Base-by-base conservation (phyloP, 2,888 invertebrate species). In the Platerodrilus igneus region DNA sequence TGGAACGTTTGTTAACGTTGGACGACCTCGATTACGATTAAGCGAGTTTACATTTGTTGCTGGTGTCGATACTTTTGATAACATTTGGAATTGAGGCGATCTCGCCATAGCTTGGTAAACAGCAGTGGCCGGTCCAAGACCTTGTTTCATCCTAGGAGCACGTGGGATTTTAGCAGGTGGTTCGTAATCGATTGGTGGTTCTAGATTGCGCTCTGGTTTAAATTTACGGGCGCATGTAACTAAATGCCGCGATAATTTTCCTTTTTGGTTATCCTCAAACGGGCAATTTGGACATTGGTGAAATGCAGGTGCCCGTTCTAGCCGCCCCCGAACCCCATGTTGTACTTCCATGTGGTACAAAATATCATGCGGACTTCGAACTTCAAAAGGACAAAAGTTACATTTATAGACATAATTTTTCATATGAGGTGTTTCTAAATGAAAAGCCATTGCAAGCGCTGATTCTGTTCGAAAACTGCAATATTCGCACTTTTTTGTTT, bases 241-340 rank as follows among this genome's bases (percentile, higher is more conserved):
- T 50, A 86, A 76, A 72, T 95, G 95, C 21, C 92, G 78, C 1
- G 86, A 87, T 53, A 94, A 70, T 68, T 92, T 92, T 16, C 88
- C 88, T 68, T 91, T 93, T 36, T 90, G 88, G 59, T 91, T 91
- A 56, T 92, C 91, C 66, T 95, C 94, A 61, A 92, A 94, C 1
- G 90, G 87, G 71, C 95, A 95, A 61, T 90, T 87, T 1, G 88
- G 84, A 64, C 94, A 95, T 63, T 92, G 90, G 66, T 92, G 92
- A 66, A 86, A 86, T 0, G 88, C 83, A 15, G 86, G 84, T 1
- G 89, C 87, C 48, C 88, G 77, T 57, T 92, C 90, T 42, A 94
- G 69, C 45, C 86, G 79, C 3, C 89, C 92, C 54, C 85, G 76
- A 9, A 86, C 80, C 52, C 84, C 84, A 66, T 95, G 95, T 59